Conservation (phyloP, 2,797 vertebrate species). For the Adrianichthys oophorus region DNA sequence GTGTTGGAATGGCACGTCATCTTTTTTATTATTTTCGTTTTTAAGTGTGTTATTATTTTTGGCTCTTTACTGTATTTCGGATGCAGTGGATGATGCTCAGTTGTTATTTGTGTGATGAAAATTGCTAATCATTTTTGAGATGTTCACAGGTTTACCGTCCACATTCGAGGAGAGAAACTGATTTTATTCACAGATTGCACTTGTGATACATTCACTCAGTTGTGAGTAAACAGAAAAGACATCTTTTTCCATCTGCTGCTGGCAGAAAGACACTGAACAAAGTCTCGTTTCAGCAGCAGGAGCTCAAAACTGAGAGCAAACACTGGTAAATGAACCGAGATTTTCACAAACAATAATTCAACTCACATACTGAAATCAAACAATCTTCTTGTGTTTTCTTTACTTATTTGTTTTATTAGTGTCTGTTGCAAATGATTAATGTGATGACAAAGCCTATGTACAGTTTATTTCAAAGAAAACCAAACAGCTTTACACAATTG, state of each 20-base stretch:
- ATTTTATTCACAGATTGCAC: slow-evolving; percentile 62
- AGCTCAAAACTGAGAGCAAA: slow-evolving; percentile 23
- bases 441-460: slow-evolving; percentile 33
- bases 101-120: slow-evolving; percentile 45
- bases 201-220: slow-evolving; percentile 60
- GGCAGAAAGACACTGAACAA: slow-evolving; percentile 40
- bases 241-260: slow-evolving; percentile 19
- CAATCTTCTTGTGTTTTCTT: slow-evolving; percentile 21
- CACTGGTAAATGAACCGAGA: slow-evolving; percentile 7
- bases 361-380: slow-evolving; percentile 23
- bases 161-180: slow-evolving; percentile 20
- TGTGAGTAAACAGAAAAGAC: slow-evolving; percentile 38
- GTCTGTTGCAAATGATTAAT: slow-evolving; percentile 22
- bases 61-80: slow-evolving; percentile 33
- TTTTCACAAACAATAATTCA: slow-evolving; percentile 30
- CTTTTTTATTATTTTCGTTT: slow-evolving; percentile 17
- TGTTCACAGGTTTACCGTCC: slow-evolving; percentile 32
- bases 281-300: slow-evolving; percentile 19
- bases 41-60: slow-evolving; percentile 27
- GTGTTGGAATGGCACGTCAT: slow-evolving; percentile 20
- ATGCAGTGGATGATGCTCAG: slow-evolving; percentile 43
- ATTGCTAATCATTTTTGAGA: slow-evolving; percentile 27
- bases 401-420: slow-evolving; percentile 27
- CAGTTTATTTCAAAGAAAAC: slow-evolving; percentile 34
- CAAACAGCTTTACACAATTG: slow-evolving; percentile 25